phyloP scores from a whole-genome alignment of 2,888 invertebrate species.

The Rambutsinella grinnellia region DNA sequence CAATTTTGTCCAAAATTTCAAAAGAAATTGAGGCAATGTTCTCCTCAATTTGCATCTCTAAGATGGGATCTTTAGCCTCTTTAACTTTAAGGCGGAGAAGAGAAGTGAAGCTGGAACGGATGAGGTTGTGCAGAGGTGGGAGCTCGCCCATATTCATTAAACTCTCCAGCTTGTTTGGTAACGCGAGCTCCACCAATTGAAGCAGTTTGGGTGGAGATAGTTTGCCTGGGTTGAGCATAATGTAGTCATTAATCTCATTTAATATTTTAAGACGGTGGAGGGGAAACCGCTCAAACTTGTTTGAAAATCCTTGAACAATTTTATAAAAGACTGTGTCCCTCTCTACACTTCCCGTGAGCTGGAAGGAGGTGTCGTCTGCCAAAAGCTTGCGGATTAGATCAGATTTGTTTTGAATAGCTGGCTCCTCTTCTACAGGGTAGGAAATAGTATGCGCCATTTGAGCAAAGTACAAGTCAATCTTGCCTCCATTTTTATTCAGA shows the following conservation, averaged over 20 bases:
- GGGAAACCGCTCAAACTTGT: neutral
- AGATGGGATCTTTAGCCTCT: no score
- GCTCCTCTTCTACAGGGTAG: no score
- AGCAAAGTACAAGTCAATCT: no score
- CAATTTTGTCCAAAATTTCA: no score
- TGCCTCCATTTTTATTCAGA: no score
- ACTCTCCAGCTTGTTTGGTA: neutral
- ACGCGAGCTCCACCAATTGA: neutral
- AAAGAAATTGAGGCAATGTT: no score
- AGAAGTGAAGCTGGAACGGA: neutral
- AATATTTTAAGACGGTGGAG: neutral
- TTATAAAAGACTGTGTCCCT: neutral
- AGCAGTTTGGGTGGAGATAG: neutral
- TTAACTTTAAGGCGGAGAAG: no score
- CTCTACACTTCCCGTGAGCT: neutral
- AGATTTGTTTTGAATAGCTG: no score
- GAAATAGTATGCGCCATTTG: no score
- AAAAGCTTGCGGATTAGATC: no score
- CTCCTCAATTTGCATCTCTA: no score
- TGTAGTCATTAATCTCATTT: neutral
- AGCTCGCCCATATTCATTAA: no score
- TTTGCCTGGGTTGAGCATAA: neutral
- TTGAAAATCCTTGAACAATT: neutral
- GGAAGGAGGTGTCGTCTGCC: neutral
- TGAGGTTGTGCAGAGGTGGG: neutral